Percentiles rank a stretch among this genome's conserved stretches.
phyloP scores from a whole-genome alignment of 2,888 invertebrate genomes.

The Ganaspis brasiliensis region DNA sequence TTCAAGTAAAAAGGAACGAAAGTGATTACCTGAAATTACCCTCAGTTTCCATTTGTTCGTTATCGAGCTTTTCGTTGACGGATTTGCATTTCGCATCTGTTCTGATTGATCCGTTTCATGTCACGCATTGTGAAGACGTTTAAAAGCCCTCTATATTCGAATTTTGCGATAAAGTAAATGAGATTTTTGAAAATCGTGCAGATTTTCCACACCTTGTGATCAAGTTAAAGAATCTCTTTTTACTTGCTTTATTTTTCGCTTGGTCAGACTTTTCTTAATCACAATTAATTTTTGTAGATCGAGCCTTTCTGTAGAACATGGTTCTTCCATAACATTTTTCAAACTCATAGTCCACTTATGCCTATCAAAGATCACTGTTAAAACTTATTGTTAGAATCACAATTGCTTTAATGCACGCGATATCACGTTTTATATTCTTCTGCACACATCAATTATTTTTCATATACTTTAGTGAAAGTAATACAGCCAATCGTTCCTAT shows the following conservation, averaged over 20 bases:
- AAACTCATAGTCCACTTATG: slow-evolving; percentile 24
- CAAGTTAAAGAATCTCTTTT: neutral
- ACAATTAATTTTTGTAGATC: neutral
- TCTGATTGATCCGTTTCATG: slow-evolving; percentile 16
- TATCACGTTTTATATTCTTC: neutral
- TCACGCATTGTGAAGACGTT: slow-evolving; percentile 2
- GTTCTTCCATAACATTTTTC: slow-evolving; percentile 19
- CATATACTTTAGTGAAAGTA: no score
- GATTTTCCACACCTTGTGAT: neutral
- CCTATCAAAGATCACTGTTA: slow-evolving; percentile 8
- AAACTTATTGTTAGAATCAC: slow-evolving; percentile 20
- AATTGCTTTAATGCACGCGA: slow-evolving; percentile 25
- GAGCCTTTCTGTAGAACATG: neutral
- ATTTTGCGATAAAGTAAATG: no score
- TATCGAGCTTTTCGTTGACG: slow-evolving; percentile 1
- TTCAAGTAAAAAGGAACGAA: neutral
- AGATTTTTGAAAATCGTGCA: neutral
- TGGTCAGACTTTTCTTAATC: neutral
- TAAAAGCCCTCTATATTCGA: neutral
- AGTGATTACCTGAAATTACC: slow-evolving; percentile 27
- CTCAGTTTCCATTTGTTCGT: slow-evolving; percentile 28
- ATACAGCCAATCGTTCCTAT: no score
- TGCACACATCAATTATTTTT: neutral
- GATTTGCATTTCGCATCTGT: slow-evolving; percentile 12
- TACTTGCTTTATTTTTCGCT: slow-evolving; percentile 4